These are phyloP conservation scores for Drosophila malerkotliana DNA, from an alignment of 1,140 invertebrate species.

Conservation along the genomic window DNA sequence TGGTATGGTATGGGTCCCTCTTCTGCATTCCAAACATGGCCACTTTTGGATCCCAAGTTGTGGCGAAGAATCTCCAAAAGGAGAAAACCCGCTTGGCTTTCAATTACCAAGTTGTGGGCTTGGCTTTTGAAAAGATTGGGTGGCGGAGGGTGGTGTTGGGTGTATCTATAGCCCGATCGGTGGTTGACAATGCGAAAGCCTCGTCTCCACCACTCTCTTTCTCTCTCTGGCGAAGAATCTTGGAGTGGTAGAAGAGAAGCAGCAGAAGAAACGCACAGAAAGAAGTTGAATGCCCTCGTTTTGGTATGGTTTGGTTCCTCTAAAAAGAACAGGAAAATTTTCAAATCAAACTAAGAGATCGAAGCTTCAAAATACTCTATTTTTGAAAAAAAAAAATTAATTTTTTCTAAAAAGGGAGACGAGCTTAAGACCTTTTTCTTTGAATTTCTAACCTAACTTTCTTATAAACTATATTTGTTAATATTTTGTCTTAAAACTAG, in stretches of 20 bases:
- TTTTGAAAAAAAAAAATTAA: not conserved
- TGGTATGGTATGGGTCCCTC: conserved; percentile 10
- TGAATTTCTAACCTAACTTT: not conserved
- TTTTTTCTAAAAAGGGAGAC: not conserved
- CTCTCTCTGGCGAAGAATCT: conserved; percentile 20
- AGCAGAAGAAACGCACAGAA: conserved; percentile 21
- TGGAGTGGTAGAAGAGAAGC: conserved; percentile 11
- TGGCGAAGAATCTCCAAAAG: conserved; percentile 6
- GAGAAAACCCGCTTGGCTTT: conserved; percentile 43
- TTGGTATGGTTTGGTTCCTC: conserved; percentile 34
- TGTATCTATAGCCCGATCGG: conserved; percentile 12
- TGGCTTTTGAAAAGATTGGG: conserved; percentile 12
- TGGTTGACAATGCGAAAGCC: conserved; percentile 40
- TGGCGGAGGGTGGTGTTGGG: conserved; percentile 11
- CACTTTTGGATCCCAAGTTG: not conserved
- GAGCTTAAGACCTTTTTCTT: not conserved
- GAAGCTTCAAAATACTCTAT: conserved; percentile 7
- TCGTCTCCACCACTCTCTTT: conserved; percentile 17
- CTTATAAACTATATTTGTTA: not conserved
- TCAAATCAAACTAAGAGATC: not conserved
- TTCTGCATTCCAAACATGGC: conserved; percentile 30
- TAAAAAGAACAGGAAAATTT: conserved; percentile 36
- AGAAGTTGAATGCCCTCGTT: conserved; percentile 72
- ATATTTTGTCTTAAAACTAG: not conserved
- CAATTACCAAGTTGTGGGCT: conserved; percentile 37